Evolutionary conservation across 2,113 vertebrate genomes (phyloP).

Genomic region (Amia ocellicauda): DNA sequence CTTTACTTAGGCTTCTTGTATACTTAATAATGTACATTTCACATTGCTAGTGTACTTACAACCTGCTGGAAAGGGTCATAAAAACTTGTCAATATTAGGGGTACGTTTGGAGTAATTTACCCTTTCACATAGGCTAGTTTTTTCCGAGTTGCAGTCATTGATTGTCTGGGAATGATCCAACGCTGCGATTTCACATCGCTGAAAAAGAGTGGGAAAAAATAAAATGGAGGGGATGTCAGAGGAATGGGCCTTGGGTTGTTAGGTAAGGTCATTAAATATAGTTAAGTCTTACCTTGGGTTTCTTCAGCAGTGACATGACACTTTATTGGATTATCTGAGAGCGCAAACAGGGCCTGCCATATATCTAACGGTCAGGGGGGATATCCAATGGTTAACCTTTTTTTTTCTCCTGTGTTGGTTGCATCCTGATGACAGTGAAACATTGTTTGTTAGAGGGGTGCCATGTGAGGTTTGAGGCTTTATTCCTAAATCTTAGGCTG

Average conservation of each 20-base stretch:
- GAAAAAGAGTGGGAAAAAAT: neutral
- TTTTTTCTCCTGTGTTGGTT: no score
- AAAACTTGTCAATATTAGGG: constrained; percentile 20
- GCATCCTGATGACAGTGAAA: constrained; percentile 52
- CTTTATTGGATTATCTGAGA: no score
- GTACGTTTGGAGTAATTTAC: constrained; percentile 20
- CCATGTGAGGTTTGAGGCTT: no score
- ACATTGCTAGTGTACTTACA: constrained; percentile 10
- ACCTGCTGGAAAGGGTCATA: constrained; percentile 37
- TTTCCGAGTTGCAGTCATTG: constrained; percentile 16
- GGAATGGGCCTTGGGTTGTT: constrained; percentile 32
- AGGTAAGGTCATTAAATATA: constrained; percentile 40
- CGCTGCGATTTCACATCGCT: neutral
- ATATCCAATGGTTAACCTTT: no score
- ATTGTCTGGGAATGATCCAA: neutral
- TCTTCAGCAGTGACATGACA: constrained; percentile 8
- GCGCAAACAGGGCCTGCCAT: constrained; percentile 11
- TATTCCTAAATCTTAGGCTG: no score
- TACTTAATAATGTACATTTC: constrained; percentile 1
- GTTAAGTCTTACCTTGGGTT: constrained; percentile 38
- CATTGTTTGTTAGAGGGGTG: constrained; percentile 46
- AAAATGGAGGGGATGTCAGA: neutral
- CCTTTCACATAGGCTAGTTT: constrained; percentile 7
- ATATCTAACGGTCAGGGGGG: constrained; percentile 24
- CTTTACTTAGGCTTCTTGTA: constrained; percentile 3